A percentile compares a stretch with the other conserved stretches of the same genome.
Evolutionary conservation across 2,888 invertebrate species (phyloP).

Genomic region (Podabrus alpinus): DNA sequence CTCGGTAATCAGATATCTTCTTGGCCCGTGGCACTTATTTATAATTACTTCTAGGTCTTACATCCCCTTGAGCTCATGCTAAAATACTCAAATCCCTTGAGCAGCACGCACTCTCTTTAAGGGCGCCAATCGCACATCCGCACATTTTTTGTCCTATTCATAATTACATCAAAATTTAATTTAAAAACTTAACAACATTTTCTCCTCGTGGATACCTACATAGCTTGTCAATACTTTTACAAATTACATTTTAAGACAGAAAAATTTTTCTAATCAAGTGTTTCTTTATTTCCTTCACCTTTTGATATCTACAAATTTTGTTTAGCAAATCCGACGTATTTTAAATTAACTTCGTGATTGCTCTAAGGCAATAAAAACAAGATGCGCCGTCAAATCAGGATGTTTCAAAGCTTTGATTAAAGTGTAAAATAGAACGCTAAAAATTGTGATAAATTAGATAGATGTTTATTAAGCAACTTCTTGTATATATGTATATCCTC

Average conservation of each 20-base stretch:
- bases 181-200: not conserved
- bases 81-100: constrained; percentile 28
- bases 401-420: constrained; percentile 29
- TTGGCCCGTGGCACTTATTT: constrained; percentile 54
- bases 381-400: constrained; percentile 24
- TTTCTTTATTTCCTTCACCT: constrained; percentile 17
- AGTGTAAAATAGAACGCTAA: constrained; percentile 24
- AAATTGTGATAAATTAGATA: constrained; percentile 26
- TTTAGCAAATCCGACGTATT: constrained; percentile 15
- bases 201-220: not conserved
- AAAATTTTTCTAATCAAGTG: constrained; percentile 23
- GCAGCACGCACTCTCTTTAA: constrained; percentile 23
- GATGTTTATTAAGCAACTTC: not conserved
- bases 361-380: constrained; percentile 26
- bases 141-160: not conserved
- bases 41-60: constrained; percentile 53
- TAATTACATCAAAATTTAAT: not conserved
- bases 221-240: not conserved
- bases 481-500: not conserved
- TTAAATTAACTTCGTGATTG: constrained; percentile 27
- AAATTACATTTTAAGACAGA: not conserved
- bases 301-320: constrained; percentile 3
- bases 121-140: constrained; percentile 13
- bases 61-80: constrained; percentile 31
- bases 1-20: constrained; percentile 54